Base-by-base conservation (phyloP, 2,797 vertebrate species). In the Brachymystax lenok region DNA sequence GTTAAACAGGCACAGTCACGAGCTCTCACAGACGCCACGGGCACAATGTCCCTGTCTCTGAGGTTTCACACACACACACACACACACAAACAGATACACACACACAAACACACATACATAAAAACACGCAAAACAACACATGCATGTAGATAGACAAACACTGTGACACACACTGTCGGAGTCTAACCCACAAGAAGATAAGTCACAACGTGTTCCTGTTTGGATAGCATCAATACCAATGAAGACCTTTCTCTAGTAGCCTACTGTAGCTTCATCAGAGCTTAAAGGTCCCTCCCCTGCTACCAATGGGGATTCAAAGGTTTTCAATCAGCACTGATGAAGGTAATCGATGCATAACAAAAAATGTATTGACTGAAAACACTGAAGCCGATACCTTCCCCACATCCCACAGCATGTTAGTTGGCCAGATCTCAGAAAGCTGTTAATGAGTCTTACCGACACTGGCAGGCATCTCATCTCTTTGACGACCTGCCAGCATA, bases 1-100 rank as follows among this genome's bases (percentile, higher is more conserved):
- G 89, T 91, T 94, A 94, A 94, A 92, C 91, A 92, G 92, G 76
- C 91, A 50, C 91, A 92, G 92, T 94, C 94, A 94, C 91, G 92
- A 93, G 91, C 91, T 89, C 87, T 69, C 85, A 78, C 89, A 92
- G 88, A 93, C 87, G 90, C 93, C 92, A 91, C 79, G 77, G 89
- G 91, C 92, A 91, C 90, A 81, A 86, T 83, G 87, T 84, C 86
- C 88, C 85, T 78, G 85, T 89, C 85, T 80, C 77, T 88, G 83
- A 88, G 88, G 88, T 84, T 86, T 79, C 69, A 76, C 73, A 54
- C 76, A 88, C 81, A 85, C 80, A 46, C 89, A 89, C 83, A 78
- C 90, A 91, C 85, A 87, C 81, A 85, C 66, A 52, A n/a, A 61
- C 21, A 69, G 24, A 28, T 84, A 50, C 69, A 84, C 69, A 76